A percentile compares a stretch with the other conserved stretches of the same genome.
Evolutionary conservation across 2,888 invertebrate species (phyloP).

Genomic region (Steinernema carpocapsae): DNA sequence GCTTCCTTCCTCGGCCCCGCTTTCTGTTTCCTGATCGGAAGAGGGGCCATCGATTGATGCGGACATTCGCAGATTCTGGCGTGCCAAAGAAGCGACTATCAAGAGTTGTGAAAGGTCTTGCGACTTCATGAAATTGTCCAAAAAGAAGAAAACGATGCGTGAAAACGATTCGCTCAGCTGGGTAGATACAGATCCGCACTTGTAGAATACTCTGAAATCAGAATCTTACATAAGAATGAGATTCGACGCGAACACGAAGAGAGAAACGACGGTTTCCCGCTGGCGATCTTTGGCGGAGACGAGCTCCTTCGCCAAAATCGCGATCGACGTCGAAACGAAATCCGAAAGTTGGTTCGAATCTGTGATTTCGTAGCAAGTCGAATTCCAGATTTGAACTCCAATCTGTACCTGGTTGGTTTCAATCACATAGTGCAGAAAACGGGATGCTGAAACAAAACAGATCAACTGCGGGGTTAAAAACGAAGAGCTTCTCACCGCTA

Average conservation of each 20-base stretch:
- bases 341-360: not conserved
- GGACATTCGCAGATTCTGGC: not conserved
- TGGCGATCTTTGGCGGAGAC: not conserved
- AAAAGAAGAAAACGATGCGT: not conserved
- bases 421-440: not conserved
- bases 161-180: not conserved
- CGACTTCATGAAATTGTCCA: conserved; percentile 7
- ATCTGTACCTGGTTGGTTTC: not conserved
- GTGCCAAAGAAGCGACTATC: not conserved
- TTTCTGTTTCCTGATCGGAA: no score
- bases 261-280: not conserved
- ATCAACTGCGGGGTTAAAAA: no score
- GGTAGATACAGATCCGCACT: not conserved
- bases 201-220: not conserved
- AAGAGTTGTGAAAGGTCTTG: not conserved
- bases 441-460: not conserved
- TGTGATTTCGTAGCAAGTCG: not conserved
- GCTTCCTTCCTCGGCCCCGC: no score
- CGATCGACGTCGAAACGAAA: not conserved
- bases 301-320: conserved; percentile 6
- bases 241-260: not conserved
- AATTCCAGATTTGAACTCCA: not conserved
- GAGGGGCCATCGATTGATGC: no score
- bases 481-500: not conserved
- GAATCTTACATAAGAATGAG: not conserved